Evolutionary conservation across 2,888 invertebrate genomes (phyloP).

Genomic region (Miltochrista miniata): DNA sequence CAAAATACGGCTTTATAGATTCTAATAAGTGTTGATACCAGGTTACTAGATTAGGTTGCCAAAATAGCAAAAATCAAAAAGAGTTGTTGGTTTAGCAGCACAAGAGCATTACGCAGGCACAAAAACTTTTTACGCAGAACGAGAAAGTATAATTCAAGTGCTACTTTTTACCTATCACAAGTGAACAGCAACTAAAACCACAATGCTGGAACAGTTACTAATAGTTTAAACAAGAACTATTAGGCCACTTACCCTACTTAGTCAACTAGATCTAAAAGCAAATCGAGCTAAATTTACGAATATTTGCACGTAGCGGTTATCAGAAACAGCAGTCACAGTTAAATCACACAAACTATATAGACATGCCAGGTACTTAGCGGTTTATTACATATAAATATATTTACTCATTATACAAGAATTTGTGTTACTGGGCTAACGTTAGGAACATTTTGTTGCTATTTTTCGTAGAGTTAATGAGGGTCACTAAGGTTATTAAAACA

Average conservation of each 20-base stretch:
- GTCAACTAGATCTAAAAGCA: constrained; percentile 21
- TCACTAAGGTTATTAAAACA: not conserved
- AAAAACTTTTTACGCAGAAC: not conserved
- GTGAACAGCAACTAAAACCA: constrained; percentile 3
- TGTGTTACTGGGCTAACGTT: constrained; percentile 7
- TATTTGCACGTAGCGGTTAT: constrained; percentile 48
- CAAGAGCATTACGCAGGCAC: not conserved
- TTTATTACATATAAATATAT: constrained; percentile 14
- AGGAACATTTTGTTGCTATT: no score
- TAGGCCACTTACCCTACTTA: constrained; percentile 28
- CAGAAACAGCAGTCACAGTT: constrained; percentile 21
- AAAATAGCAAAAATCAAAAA: not conserved
- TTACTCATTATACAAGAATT: constrained; percentile 4
- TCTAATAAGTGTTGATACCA: not conserved
- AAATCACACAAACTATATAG: constrained; percentile 27
- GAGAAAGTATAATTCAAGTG: constrained; percentile 1
- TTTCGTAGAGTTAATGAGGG: constrained; percentile 4
- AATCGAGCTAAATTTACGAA: constrained; percentile 31
- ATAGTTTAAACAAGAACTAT: constrained; percentile 20
- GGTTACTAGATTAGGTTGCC: not conserved
- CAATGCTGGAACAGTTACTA: constrained; percentile 8
- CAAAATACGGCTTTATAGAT: no score
- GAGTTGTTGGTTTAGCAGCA: not conserved
- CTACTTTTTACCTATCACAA: not conserved
- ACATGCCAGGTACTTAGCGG: constrained; percentile 26